These are phyloP conservation scores for Philotrypesis tridentata DNA, from an alignment of 1,140 invertebrate genomes.

Conservation along the genomic window DNA sequence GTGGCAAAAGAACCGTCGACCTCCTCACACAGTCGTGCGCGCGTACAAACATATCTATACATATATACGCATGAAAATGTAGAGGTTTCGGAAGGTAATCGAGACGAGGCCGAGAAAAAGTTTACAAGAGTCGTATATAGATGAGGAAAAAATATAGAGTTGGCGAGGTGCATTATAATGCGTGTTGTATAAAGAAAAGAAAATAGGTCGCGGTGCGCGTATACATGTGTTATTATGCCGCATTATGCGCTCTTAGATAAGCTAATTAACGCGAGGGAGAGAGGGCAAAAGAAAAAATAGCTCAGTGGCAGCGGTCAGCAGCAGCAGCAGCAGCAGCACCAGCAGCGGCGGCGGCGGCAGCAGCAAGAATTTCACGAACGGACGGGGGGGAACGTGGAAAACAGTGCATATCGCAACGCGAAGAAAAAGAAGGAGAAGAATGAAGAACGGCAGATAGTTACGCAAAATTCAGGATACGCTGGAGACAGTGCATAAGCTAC, in stretches of 20 bases:
- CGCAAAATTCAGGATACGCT: neutral
- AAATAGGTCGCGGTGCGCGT: slow-evolving; percentile 27
- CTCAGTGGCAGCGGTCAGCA: slow-evolving; percentile 15
- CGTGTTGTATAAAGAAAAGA: slow-evolving; percentile 33
- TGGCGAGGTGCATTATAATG: slow-evolving; percentile 26
- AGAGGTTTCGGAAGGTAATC: neutral
- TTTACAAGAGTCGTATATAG: slow-evolving; percentile 16
- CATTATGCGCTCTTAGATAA: slow-evolving; percentile 58
- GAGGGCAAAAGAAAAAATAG: slow-evolving; percentile 54
- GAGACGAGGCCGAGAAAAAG: slow-evolving; percentile 31
- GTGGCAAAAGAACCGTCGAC: slow-evolving; percentile 7
- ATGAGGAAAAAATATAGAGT: neutral
- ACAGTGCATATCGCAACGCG: neutral
- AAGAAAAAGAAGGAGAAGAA: slow-evolving; percentile 35
- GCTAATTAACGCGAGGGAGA: slow-evolving; percentile 58
- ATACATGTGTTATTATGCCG: slow-evolving; percentile 41
- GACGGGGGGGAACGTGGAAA: slow-evolving; percentile 18
- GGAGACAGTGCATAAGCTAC: neutral
- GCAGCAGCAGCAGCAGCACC: slow-evolving; percentile 33
- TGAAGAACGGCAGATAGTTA: neutral
- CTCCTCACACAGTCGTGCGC: neutral
- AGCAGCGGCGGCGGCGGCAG: slow-evolving; percentile 19
- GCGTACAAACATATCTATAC: neutral
- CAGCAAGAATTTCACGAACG: slow-evolving; percentile 39
- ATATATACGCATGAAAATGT: neutral